phyloP scores from a whole-genome alignment of 2,888 invertebrate genomes.

The Lithophane leautieri region DNA sequence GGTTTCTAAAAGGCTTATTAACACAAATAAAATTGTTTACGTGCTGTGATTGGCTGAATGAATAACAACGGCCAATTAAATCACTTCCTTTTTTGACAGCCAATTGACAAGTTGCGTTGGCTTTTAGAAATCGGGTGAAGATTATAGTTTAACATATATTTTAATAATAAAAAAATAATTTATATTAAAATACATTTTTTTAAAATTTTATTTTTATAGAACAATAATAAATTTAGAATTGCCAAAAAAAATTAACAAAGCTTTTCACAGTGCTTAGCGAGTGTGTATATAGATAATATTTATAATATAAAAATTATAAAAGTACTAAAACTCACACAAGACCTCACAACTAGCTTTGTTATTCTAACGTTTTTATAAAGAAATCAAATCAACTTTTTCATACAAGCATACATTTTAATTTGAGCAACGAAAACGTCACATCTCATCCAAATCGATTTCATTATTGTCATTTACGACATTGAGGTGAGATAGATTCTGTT shows the following conservation, averaged over 20 bases:
- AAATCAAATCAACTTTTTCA: conserved; percentile 39
- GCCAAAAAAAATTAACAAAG: conserved; percentile 47
- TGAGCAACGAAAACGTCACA: neutral
- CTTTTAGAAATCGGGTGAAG: neutral
- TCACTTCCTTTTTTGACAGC: neutral
- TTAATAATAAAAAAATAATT: no score
- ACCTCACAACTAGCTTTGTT: conserved; percentile 54
- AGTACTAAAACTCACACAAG: conserved; percentile 45
- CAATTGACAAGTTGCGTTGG: neutral
- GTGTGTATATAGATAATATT: conserved; percentile 41
- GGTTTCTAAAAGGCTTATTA: neutral
- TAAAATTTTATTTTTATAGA: neutral
- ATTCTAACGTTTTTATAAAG: conserved; percentile 22
- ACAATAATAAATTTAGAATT: conserved; percentile 5
- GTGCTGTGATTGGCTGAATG: neutral
- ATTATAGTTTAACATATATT: neutral
- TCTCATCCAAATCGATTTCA: neutral
- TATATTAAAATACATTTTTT: neutral
- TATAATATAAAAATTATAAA: conserved; percentile 34
- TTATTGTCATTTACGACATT: neutral
- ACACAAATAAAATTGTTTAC: neutral
- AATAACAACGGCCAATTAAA: neutral
- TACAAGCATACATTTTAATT: neutral
- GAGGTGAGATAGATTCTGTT: neutral
- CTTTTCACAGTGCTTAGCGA: conserved; percentile 58